Conservation (phyloP, 2,888 invertebrate genomes). For the Cephonodes hylas region DNA sequence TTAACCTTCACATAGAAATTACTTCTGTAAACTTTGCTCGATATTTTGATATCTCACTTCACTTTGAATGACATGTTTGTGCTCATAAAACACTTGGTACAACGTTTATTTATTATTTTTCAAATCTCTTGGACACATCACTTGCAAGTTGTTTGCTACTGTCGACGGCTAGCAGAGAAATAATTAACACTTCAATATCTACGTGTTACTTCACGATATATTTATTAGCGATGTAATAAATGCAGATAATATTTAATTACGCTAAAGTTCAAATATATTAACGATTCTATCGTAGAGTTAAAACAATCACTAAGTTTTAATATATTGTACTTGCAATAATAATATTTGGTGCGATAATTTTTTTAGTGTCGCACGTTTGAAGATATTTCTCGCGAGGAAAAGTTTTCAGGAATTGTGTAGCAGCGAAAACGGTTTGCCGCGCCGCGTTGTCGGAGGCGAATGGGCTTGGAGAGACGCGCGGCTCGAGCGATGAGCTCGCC, state of each 20-base stretch:
- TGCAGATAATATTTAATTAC: not conserved
- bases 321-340: not conserved
- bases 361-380: not conserved
- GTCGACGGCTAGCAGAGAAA: conserved; percentile 6
- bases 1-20: conserved; percentile 67
- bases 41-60: conserved; percentile 48
- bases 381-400: conserved; percentile 40
- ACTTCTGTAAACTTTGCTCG: conserved; percentile 50
- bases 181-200: conserved; percentile 21
- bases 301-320: not conserved
- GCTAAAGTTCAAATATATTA: not conserved
- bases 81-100: conserved; percentile 34
- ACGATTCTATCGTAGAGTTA: not conserved
- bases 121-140: conserved; percentile 25
- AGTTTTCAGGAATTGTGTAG: conserved; percentile 49
- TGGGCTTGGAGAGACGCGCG: conserved; percentile 33
- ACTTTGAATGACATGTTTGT: conserved; percentile 41
- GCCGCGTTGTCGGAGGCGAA: conserved; percentile 57
- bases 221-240: not conserved
- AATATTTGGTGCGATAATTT: not conserved
- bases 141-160: conserved; percentile 12
- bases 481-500: not conserved
- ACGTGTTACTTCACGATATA: not conserved
- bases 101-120: conserved; percentile 27
- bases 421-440: conserved; percentile 51